Percentiles rank a stretch among this genome's conserved stretches.
These are phyloP conservation scores for Tauraco hartlaubi DNA, from an alignment of 2,797 vertebrate species.

Conservation along the genomic window DNA sequence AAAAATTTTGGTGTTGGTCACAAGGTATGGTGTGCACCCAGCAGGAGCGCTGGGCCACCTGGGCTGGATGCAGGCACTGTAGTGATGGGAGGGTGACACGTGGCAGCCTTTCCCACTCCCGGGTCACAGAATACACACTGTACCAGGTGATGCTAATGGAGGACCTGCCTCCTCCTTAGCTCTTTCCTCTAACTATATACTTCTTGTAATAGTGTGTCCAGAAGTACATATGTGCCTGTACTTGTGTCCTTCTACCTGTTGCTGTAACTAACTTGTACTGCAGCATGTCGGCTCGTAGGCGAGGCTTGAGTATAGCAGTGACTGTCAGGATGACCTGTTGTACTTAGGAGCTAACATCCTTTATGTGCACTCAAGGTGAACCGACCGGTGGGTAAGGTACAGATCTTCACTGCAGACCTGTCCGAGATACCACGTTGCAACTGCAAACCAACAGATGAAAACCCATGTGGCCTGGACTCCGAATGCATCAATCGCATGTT, in stretches of 20 bases:
- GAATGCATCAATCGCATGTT: slow-evolving; percentile 99
- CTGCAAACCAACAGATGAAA: slow-evolving; percentile 94
- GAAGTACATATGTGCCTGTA: neutral
- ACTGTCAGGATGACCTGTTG: accelerated
- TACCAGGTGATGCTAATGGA: neutral
- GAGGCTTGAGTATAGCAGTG: neutral
- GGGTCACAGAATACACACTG: neutral
- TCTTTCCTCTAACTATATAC: neutral
- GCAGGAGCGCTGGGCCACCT: neutral
- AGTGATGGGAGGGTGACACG: neutral
- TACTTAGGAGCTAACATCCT: neutral
- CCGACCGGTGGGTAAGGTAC: slow-evolving; percentile 94
- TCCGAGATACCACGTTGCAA: slow-evolving; percentile 97
- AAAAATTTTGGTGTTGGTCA: neutral
- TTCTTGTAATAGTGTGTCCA: neutral
- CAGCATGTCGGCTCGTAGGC: neutral
- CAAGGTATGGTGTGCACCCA: neutral
- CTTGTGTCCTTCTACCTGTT: neutral
- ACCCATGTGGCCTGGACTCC: slow-evolving; percentile 93
- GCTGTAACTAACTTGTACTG: neutral
- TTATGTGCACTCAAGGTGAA: slow-evolving; percentile 84
- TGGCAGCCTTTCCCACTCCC: neutral
- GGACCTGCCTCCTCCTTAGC: neutral
- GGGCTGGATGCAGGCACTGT: neutral
- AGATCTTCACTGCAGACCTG: slow-evolving; percentile 95